Conservation (phyloP, 2,113 vertebrate species). For the Melospiza georgiana region DNA sequence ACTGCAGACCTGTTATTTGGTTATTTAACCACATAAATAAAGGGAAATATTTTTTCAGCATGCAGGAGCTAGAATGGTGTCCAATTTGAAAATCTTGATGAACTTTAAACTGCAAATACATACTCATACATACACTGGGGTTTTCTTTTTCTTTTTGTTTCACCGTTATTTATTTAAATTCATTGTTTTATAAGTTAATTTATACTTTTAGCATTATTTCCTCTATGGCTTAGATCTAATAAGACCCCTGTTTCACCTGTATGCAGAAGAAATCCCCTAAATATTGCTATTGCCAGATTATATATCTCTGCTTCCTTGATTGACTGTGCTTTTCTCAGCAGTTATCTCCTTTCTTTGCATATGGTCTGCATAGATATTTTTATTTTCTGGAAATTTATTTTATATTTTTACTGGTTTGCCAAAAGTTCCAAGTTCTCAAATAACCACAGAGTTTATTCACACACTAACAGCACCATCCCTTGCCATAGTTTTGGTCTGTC, state of each 20-base stretch:
- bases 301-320: neutral
- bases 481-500: neutral
- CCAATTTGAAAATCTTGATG: neutral
- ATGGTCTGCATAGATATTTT: neutral
- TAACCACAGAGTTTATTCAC: neutral
- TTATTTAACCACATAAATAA: neutral
- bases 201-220: neutral
- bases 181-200: neutral
- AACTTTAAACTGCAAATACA: neutral
- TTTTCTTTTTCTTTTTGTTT: neutral
- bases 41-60: neutral
- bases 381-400: neutral
- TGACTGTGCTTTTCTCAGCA: neutral
- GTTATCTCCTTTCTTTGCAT: neutral
- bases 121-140: rapidly evolving
- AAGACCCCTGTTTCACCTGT: neutral
- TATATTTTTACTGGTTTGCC: neutral
- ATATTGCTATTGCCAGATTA: neutral
- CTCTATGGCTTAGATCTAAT: neutral
- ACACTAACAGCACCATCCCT: neutral
- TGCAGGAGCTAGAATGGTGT: neutral
- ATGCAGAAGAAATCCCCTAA: neutral
- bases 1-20: neutral
- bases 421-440: neutral
- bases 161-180: neutral